Percentiles rank a stretch among this genome's conserved stretches.
Evolutionary conservation across 2,113 vertebrate genomes (phyloP).

Genomic region (Eupsittula cactorum): DNA sequence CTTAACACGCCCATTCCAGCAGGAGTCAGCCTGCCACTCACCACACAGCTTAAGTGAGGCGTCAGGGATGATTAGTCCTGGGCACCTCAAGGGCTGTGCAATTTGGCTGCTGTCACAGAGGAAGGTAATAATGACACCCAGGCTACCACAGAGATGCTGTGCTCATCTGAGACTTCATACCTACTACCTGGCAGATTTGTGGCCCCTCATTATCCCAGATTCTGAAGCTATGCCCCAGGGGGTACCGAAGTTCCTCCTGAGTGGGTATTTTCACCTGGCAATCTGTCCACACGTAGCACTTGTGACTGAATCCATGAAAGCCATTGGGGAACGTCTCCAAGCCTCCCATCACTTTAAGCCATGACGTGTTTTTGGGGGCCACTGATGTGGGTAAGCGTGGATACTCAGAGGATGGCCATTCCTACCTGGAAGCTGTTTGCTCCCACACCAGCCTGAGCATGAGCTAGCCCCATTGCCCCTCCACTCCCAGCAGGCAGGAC

Average conservation of each 20-base stretch:
- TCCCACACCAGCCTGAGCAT: neutral
- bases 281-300: neutral
- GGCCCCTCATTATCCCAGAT: neutral
- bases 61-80: rapidly evolving
- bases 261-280: neutral
- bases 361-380: rapidly evolving
- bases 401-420: neutral
- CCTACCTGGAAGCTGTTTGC: neutral
- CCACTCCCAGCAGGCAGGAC: neutral
- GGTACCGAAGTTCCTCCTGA: neutral
- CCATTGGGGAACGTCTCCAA: neutral
- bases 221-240: neutral
- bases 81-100: neutral
- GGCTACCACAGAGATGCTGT: neutral
- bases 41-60: neutral
- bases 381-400: rapidly evolving
- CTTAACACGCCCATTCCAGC: neutral
- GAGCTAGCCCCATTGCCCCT: neutral
- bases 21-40: neutral
- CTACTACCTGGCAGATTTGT: neutral
- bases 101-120: neutral
- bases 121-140: neutral
- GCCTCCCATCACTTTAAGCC: neutral
- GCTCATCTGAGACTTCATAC: neutral
- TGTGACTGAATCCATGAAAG: neutral